These are phyloP conservation scores for Eurystomus glaucurus DNA, from an alignment of 2,797 vertebrate species.

Conservation along the genomic window DNA sequence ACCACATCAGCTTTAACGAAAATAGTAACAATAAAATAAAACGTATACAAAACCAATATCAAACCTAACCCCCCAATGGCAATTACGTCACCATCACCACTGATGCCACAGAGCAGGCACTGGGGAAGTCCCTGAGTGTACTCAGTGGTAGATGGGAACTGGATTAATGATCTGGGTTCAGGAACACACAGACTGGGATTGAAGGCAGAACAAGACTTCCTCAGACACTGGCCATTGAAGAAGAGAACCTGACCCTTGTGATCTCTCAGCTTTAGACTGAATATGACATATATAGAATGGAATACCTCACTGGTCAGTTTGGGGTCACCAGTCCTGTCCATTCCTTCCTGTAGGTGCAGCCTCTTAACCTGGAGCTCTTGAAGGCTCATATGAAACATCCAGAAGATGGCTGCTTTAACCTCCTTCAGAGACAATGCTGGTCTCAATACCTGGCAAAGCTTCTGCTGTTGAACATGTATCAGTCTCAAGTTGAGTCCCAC, in stretches of 20 bases:
- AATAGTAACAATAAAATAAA: not conserved
- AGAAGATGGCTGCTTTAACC: not conserved
- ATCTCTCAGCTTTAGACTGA: not conserved
- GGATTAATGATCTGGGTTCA: no score
- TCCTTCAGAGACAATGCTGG: not conserved
- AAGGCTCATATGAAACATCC: not conserved
- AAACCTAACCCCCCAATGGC: not conserved
- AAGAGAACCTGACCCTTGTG: not conserved
- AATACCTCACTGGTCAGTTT: not conserved
- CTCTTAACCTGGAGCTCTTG: not conserved
- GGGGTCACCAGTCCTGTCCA: not conserved
- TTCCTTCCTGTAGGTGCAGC: not conserved
- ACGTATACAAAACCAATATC: not conserved
- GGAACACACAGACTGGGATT: no score
- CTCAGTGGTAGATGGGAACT: not conserved
- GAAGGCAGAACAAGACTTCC: no score
- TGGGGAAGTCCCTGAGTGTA: not conserved
- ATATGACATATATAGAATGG: not conserved
- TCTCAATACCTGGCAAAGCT: not conserved
- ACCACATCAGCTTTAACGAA: not conserved
- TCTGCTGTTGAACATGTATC: not conserved
- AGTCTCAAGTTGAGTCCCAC: not conserved
- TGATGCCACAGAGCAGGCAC: not conserved
- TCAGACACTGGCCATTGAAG: no score
- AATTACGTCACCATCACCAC: not conserved